Evolutionary conservation across 2,888 invertebrate species (phyloP).

Genomic region (Chaetogeoica ovagalla): DNA sequence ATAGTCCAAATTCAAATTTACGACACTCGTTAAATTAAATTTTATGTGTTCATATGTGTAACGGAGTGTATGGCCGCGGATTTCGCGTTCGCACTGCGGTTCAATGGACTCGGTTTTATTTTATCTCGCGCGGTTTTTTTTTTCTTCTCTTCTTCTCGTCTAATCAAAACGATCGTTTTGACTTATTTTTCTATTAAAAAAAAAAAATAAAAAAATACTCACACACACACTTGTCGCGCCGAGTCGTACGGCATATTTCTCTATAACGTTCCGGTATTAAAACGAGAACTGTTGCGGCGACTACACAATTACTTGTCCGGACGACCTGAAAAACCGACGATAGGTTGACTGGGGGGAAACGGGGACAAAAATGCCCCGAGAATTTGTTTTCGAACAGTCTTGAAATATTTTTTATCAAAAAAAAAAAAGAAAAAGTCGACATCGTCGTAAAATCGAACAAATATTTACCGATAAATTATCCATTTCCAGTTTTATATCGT

Average conservation of each 20-base stretch:
- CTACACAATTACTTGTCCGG: too few species aligned
- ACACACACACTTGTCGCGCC: not conserved
- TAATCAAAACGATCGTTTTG: slow-evolving; percentile 10
- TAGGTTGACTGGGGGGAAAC: too few species aligned
- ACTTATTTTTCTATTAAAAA: not conserved
- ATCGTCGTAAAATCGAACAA: too few species aligned
- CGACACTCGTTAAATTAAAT: slow-evolving; percentile 40
- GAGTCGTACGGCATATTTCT: not conserved
- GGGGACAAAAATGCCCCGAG: too few species aligned
- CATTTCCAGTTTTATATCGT: too few species aligned
- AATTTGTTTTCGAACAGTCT: too few species aligned
- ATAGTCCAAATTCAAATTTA: slow-evolving; percentile 34
- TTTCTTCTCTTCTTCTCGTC: not conserved
- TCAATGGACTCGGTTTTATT: slow-evolving; percentile 39
- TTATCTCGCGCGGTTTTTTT: not conserved
- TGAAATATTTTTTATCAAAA: too few species aligned
- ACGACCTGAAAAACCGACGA: too few species aligned
- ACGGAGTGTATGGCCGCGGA: not conserved
- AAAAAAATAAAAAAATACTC: too few species aligned
- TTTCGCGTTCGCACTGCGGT: not conserved
- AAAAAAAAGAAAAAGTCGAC: too few species aligned
- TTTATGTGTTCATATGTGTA: not conserved
- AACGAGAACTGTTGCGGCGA: too few species aligned
- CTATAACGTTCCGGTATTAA: not conserved
- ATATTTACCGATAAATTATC: too few species aligned